Conservation (phyloP, 2,113 vertebrate species). For the Neotragus moschatus region DNA sequence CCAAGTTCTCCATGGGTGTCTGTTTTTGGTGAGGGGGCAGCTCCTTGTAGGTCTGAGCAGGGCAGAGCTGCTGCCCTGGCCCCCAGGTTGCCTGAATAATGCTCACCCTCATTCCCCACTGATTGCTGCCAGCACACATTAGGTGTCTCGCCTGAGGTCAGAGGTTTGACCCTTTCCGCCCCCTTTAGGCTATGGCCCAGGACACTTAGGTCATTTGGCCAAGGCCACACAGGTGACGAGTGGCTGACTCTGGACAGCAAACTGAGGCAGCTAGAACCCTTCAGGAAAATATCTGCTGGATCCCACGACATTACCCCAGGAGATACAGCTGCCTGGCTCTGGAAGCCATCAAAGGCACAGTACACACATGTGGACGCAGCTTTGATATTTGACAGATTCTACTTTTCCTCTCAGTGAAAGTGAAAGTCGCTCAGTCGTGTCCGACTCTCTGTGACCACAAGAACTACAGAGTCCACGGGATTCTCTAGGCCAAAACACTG, state of each 20-base stretch:
- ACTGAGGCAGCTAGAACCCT: not conserved
- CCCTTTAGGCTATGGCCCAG: not conserved
- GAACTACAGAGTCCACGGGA: not conserved
- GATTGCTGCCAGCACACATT: not conserved
- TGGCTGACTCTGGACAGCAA: not conserved
- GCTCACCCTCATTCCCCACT: not conserved
- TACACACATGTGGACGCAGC: not conserved
- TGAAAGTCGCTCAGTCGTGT: not conserved
- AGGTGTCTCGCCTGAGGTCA: not conserved
- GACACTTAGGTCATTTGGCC: not conserved
- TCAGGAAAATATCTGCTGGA: not conserved
- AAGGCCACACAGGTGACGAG: not conserved
- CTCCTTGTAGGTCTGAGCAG: not conserved
- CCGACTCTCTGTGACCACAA: not conserved
- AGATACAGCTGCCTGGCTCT: not conserved
- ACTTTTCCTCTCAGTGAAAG: not conserved
- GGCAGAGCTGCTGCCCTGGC: not conserved
- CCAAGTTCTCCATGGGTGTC: not conserved
- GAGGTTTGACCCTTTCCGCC: not conserved
- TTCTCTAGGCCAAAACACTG: not conserved
- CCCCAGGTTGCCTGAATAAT: not conserved
- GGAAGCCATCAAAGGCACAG: not conserved
- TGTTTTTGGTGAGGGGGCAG: not conserved
- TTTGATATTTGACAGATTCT: not conserved
- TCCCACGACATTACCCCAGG: not conserved